Evolutionary conservation across 2,113 vertebrate genomes (phyloP), one percentile per base, ranked within the genome.

Genomic region (Rhinolophus sinicus): DNA sequence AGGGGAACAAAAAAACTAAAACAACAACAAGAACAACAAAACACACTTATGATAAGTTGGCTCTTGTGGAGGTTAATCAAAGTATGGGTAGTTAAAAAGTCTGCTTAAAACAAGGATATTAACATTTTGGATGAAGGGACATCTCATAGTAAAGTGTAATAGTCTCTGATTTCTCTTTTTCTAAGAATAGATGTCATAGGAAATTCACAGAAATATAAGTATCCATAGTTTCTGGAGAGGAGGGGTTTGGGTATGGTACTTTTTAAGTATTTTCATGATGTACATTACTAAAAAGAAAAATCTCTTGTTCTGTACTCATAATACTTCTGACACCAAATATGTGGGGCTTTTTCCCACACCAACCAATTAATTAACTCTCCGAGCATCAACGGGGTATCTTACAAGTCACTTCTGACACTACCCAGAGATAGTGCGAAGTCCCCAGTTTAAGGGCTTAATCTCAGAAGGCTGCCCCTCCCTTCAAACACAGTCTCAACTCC

Each of bases 21-120:
- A 52, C 69, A 47, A 54, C 60, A 5, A 47, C 28, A 50, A 50
- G 9, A 58, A 38, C 69, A 78, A 60, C 21, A 52, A 69, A 47
- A 54, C 60, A 5, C n/a, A n/a, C 3, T 33, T 44, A 21, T 22
- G 19, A 8, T 75, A 78, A 33, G 52, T 60, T 93, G n/a, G 11
- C 9, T 88, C 18, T 70, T 88, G 33, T 88, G 35, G 21, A 89
- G 52, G 70, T 58, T 94, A 90, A 95, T 94, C 83, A 85, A 87
- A 95, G 28, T 69, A 44, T 52, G 24, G 16, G 44, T 33, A 62
- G 19, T 84, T 96, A 62, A 93, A 88, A 75, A 65, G 6, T 72
- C 5, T 75, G 24, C 12, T 84, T 88, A 90, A 88, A 88, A 75
- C 6, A 83, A 65, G 22, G 18, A 54, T 56, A 52, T 93, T 78